Evolutionary conservation across 2,888 invertebrate genomes (phyloP), one percentile per base, ranked within the genome.

Genomic region (Eristalinus aeneus): DNA sequence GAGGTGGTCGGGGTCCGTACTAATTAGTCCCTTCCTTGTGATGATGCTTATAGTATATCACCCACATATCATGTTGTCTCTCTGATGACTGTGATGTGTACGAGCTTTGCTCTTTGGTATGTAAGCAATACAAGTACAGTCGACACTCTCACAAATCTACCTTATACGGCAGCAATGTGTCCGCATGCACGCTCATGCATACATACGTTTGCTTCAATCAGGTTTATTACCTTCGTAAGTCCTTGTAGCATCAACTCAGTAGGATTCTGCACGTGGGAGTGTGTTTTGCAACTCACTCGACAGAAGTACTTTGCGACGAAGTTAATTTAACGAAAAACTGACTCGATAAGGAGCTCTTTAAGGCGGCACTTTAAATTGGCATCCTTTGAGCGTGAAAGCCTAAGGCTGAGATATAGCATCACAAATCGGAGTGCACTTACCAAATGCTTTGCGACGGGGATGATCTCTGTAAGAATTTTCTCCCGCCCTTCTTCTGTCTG

Each of bases 271-370:
- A 39, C 54, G 20, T 69, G 9, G 6, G 58, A 61, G 32, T 12
- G 22, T 65, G 10, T 60, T 54, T 53, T 36, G 67, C 53, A 34
- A 36, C 32, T n/a, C 23, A 20, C n/a, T 63, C 22, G 53, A 58
- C 46, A 16, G 9, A 64, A 53, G 63, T 69, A 72, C 80, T 75
- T 65, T 79, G 71, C 56, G 75, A 75, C 61, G 72, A 69, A 78
- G 83, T 75, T 80, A 85, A 76, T 85, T 85, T 80, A 68, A 85
- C 71, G 75, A 76, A 68, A 80, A 80, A 72, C 80, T 67, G 72
- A 80, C 72, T 85, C 63, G 65, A 76, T 72, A 61, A 80, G 80
- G 56, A 67, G 58, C 72, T 60, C 77, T 79, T 71, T 60, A 65
- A 68, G 56, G 23, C 36, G 39, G 56, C 31, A 56, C 36, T 80